These are phyloP conservation scores for mouse (Mus musculus) DNA, from an alignment of 2,113 vertebrate genomes.

Conservation along the genomic window DNA sequence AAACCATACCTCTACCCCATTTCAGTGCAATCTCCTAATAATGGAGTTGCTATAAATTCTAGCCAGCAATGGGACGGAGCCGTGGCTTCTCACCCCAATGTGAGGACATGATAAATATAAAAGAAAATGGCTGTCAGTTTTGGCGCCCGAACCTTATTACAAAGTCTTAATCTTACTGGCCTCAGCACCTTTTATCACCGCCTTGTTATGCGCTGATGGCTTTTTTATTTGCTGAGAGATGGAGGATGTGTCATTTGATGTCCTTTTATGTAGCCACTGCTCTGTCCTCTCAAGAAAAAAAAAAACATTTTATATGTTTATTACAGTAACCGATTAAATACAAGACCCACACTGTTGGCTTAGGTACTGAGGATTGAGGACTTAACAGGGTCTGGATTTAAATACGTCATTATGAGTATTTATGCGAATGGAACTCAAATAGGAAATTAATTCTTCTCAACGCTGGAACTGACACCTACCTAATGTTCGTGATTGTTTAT, in stretches of 20 bases:
- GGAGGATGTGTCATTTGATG: constrained; percentile 93
- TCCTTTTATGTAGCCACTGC: constrained; percentile 92
- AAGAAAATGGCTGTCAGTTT: constrained; percentile 95
- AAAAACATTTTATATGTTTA: constrained; percentile 89
- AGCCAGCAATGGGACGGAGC: constrained; percentile 92
- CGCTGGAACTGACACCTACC: constrained; percentile 3
- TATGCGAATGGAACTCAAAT: constrained; percentile 80
- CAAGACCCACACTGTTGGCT: constrained; percentile 80
- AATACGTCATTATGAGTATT: constrained; percentile 75
- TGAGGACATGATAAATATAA: constrained; percentile 97
- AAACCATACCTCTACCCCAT: constrained; percentile 94
- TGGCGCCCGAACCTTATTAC: constrained; percentile 94
- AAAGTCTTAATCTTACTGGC: constrained; percentile 96
- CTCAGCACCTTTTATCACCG: constrained; percentile 95
- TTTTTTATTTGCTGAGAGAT: constrained; percentile 94
- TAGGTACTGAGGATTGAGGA: constrained; percentile 65
- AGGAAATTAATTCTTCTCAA: constrained; percentile 79
- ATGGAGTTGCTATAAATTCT: constrained; percentile 97
- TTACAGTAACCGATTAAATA: constrained; percentile 89
- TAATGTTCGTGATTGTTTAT: constrained; percentile 77
- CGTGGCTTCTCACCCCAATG: constrained; percentile 93
- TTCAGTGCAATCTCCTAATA: constrained; percentile 95
- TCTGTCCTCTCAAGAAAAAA: constrained; percentile 88
- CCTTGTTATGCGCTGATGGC: constrained; percentile 94
- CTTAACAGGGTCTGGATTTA: constrained; percentile 75